Percentiles rank a stretch among this genome's conserved stretches.
Conservation (phyloP, 2,113 vertebrate genomes). For the Cathartes aura region DNA sequence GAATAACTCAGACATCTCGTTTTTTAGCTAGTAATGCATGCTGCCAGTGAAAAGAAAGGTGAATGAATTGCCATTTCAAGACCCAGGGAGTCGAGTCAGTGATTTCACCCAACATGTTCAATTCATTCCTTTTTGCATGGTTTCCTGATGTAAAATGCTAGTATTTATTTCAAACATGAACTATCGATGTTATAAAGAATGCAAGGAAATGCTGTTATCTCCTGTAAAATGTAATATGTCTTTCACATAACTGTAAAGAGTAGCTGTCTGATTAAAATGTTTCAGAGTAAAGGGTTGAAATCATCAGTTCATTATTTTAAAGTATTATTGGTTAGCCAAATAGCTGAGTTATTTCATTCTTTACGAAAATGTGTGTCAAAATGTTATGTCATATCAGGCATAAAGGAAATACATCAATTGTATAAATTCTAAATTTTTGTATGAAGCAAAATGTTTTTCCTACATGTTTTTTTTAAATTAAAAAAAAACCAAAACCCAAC, state of each 20-base stretch:
- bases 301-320: not conserved
- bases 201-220: not conserved
- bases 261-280: not conserved
- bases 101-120: not conserved
- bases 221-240: not conserved
- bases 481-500: not conserved
- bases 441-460: not conserved
- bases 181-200: not conserved
- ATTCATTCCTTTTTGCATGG: not conserved
- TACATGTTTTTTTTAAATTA: not conserved
- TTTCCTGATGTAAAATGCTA: not conserved
- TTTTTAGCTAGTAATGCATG: not conserved
- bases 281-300: slow-evolving; percentile 21
- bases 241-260: not conserved
- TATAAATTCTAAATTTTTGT: not conserved
- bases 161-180: not conserved
- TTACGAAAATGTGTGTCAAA: not conserved
- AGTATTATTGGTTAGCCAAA: not conserved
- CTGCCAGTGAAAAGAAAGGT: not conserved
- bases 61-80: not conserved
- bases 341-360: not conserved
- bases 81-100: not conserved
- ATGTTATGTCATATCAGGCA: not conserved
- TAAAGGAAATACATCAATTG: not conserved
- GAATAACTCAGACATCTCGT: not conserved